Conservation (phyloP, 2,888 invertebrate species). For the Falcaria lacertinaria region DNA sequence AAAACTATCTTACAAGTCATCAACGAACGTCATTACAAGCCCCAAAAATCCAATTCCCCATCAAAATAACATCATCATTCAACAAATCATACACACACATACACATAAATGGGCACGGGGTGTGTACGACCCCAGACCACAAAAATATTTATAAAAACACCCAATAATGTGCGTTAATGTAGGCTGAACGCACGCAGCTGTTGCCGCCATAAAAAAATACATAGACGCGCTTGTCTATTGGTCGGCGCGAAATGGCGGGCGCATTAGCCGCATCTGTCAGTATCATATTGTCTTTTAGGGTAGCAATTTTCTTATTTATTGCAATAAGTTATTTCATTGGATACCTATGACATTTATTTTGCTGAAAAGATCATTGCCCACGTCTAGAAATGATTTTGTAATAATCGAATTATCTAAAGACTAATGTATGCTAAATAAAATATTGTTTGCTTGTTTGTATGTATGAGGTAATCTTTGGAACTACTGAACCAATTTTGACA, state of each 20-base stretch:
- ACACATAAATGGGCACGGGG: constrained; percentile 1
- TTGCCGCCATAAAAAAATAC: constrained; percentile 52
- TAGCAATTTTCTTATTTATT: background rate
- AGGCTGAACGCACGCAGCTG: constrained; percentile 60
- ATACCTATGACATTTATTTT: too few species aligned
- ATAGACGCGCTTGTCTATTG: constrained; percentile 45
- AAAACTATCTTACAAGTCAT: background rate
- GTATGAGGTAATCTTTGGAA: too few species aligned
- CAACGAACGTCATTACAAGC: constrained; percentile 26
- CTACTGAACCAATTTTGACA: too few species aligned
- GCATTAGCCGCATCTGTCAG: constrained; percentile 70
- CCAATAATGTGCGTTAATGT: constrained; percentile 66
- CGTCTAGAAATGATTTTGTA: too few species aligned
- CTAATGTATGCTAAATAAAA: too few species aligned
- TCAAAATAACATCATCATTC: constrained; percentile 30
- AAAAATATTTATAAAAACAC: constrained; percentile 54
- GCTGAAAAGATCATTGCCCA: too few species aligned
- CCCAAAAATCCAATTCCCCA: constrained; percentile 40
- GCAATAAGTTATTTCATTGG: background rate
- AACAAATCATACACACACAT: constrained; percentile 21
- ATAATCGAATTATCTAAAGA: too few species aligned
- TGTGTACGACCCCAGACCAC: constrained; percentile 1
- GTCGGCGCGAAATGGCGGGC: constrained; percentile 48
- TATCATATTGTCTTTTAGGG: constrained; percentile 47
- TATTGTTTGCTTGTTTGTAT: too few species aligned